Evolutionary conservation across 2,797 vertebrate genomes (phyloP).

Genomic region (Buceros bicornis): DNA sequence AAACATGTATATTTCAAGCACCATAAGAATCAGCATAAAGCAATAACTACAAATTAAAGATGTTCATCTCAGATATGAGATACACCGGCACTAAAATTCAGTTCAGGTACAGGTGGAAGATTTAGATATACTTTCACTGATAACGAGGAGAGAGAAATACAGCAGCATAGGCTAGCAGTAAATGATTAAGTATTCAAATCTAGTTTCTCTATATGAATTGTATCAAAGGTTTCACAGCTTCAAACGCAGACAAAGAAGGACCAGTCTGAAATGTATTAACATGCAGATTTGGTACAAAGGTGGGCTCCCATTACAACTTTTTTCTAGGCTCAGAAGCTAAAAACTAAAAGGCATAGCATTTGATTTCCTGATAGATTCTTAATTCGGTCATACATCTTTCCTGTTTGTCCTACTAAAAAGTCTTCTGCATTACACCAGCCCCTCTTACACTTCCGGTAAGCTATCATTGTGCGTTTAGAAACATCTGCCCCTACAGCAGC

Average conservation of each 20-base stretch:
- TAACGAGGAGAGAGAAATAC: not conserved
- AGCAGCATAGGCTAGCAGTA: not conserved
- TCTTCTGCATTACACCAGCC: not conserved
- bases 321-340: not conserved
- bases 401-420: not conserved
- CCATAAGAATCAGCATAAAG: not conserved
- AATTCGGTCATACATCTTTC: not conserved
- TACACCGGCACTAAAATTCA: not conserved
- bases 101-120: not conserved
- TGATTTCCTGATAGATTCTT: not conserved
- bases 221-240: not conserved
- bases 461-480: not conserved
- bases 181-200: not conserved
- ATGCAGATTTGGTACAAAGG: not conserved
- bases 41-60: not conserved
- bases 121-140: not conserved
- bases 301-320: not conserved
- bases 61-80: not conserved
- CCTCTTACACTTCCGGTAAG: not conserved
- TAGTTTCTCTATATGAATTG: not conserved
- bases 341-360: not conserved
- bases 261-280: not conserved
- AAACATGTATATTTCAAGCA: not conserved
- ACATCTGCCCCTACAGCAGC: not conserved
- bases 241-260: not conserved